Percentiles rank a stretch among this genome's conserved stretches.
Conservation (phyloP, 2,113 vertebrate species). For the Alligator mississippiensis region DNA sequence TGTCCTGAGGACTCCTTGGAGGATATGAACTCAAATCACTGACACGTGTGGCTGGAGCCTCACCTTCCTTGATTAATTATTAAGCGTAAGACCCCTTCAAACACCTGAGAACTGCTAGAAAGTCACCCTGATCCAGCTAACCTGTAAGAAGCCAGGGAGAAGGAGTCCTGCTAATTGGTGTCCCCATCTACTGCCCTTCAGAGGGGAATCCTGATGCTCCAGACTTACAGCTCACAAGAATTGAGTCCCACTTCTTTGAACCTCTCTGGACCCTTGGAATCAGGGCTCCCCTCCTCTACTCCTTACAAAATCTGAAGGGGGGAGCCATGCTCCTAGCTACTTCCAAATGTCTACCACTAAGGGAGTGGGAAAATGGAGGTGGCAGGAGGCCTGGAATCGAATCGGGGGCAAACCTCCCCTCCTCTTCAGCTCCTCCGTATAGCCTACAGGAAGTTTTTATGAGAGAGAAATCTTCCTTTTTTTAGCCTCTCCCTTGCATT, state of each 20-base stretch:
- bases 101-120: background rate
- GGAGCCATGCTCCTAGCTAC: too few species aligned
- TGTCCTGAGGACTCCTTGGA: background rate
- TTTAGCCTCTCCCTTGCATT: background rate
- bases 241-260: background rate
- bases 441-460: too few species aligned
- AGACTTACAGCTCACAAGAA: background rate
- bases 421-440: too few species aligned
- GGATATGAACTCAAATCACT: background rate
- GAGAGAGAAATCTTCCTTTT: too few species aligned
- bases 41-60: accelerated
- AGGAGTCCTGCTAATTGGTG: background rate
- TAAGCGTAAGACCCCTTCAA: background rate
- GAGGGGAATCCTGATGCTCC: background rate
- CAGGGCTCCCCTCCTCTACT: background rate
- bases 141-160: background rate
- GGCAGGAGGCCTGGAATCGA: too few species aligned
- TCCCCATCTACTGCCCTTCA: background rate
- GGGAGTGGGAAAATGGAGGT: too few species aligned
- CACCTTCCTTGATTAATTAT: background rate
- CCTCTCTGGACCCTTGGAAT: background rate
- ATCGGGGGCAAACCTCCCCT: too few species aligned
- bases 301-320: background rate
- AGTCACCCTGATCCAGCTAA: background rate
- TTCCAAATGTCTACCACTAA: too few species aligned